Base-by-base conservation (phyloP, 2,113 vertebrate species). In the Rhinolophus sinicus region DNA sequence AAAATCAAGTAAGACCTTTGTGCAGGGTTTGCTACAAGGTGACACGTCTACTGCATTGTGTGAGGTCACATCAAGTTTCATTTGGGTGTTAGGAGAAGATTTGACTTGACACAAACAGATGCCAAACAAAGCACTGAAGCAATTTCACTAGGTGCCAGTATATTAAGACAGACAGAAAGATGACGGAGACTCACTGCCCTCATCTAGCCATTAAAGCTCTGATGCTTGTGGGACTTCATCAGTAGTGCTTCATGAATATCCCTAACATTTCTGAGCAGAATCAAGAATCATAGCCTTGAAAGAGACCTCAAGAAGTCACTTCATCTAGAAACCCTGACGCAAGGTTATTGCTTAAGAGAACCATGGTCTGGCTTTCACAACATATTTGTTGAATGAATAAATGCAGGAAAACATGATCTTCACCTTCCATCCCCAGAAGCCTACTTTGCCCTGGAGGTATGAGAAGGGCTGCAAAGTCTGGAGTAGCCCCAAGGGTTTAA, bases 101-200 rank as follows among this genome's bases (percentile, higher is more conserved):
- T 56, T 87, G 95, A 88, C 88, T 94, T 97, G 98, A 98, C 97
- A 97, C 76, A 98, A 98, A 97, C 95, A 97, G 97, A 97, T 96
- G 94, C 92, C 96, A 97, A 95, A 96, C 70, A 96, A 97, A 96
- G 92, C 24, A 5, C 84, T 96, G 83, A 88, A 44, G 77, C 72
- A 83, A 87, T 84, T 84, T 82, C 62, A 52, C 73, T 77, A 82
- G 86, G 77, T 72, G 64, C 75, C 12, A 8, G 75, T 18, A 38
- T 33, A 95, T 86, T 77, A 62, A 78, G 88, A 75, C 9, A 92
- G 92, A 80, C 28, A 26, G 78, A 85, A 24, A 56, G 82, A 56
- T 0, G 1, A 85, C 0, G 3, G 82, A 78, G 40, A 65, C 62
- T 10, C 4, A 0, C 18, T 30, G 44, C 52, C 52, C 0, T 2